Base-by-base conservation (phyloP, 2,113 vertebrate genomes). In the Pardalotus punctatus region DNA sequence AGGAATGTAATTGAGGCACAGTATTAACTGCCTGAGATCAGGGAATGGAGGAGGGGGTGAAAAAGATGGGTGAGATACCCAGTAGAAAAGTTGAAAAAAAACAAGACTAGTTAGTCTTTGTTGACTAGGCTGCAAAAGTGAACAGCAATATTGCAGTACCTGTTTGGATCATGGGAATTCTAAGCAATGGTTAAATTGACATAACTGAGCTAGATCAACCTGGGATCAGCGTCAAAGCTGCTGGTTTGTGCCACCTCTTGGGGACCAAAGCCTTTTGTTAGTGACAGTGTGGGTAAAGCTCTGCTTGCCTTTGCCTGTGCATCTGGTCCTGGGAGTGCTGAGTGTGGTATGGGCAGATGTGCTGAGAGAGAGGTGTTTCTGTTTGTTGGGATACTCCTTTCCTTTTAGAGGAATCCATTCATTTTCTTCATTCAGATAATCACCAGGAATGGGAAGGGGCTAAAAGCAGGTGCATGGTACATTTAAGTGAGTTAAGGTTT, bases 21-120 rank as follows among this genome's bases (percentile, higher is more conserved):
- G 24, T 58, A 76, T 76, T 93, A 92, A 94, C 91, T 95, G 90
- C 83, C 79, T 67, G 90, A 91, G 87, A 95, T 84, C 88, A 72
- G 60, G 57, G 72, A 57, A 83, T 70, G 76, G 80, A 94, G 67
- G 70, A 90, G 61, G 48, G 56, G 73, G 74, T 62, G 81, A 69
- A 77, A 51, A 74, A 69, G 28, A 47, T 64, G 96, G 92, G 94
- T 82, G 10, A 35, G 80, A 76, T 40, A 96, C 94, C 93, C 84
- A 81, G 81, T 20, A 83, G 85, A 74, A 83, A 65, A 64, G 62
- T 35, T 94, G 87, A 91, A 88, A 92, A 78, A 78, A 79, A 90
- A 67, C 42, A 66, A 51, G 62, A 82, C 60, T 65, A 64, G 76
- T 62, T 90, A 83, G 81, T 36, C 47, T 91, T 92, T 53, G 72